Percentiles rank a stretch among this genome's conserved stretches.
These are phyloP conservation scores for Melanotus villosus DNA, from an alignment of 2,888 invertebrate species.

Conservation along the genomic window DNA sequence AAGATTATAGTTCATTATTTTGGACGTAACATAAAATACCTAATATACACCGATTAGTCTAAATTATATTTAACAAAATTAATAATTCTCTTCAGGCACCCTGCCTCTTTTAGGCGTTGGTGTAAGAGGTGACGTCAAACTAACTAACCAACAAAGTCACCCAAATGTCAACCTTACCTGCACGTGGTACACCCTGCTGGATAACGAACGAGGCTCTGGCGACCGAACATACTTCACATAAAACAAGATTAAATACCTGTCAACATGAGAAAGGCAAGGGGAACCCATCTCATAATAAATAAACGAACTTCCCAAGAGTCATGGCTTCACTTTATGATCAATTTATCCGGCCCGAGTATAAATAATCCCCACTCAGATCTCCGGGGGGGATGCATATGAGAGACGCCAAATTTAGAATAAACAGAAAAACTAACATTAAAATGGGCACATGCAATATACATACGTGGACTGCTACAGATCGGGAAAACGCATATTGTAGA, in stretches of 20 bases:
- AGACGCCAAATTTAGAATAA: background rate
- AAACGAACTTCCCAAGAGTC: background rate
- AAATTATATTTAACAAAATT: too few relatives aligned
- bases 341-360: conserved; percentile 6
- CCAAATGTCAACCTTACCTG: background rate
- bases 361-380: conserved; percentile 8
- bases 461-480: background rate
- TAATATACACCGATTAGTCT: too few relatives aligned
- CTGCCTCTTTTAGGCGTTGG: too few relatives aligned
- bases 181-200: too few relatives aligned
- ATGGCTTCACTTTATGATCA: background rate
- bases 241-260: background rate
- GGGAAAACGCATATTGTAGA: conserved; percentile 1
- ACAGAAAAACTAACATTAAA: background rate
- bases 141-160: background rate
- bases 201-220: too few relatives aligned
- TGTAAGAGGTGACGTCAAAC: background rate
- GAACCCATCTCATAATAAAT: background rate
- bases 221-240: background rate
- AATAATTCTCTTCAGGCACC: too few relatives aligned
- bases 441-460: conserved; percentile 4
- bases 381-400: background rate
- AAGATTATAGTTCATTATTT: too few relatives aligned
- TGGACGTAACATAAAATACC: too few relatives aligned
- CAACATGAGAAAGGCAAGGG: background rate